Conservation (phyloP, 2,888 invertebrate genomes). For the Stenichneumon culpator region DNA sequence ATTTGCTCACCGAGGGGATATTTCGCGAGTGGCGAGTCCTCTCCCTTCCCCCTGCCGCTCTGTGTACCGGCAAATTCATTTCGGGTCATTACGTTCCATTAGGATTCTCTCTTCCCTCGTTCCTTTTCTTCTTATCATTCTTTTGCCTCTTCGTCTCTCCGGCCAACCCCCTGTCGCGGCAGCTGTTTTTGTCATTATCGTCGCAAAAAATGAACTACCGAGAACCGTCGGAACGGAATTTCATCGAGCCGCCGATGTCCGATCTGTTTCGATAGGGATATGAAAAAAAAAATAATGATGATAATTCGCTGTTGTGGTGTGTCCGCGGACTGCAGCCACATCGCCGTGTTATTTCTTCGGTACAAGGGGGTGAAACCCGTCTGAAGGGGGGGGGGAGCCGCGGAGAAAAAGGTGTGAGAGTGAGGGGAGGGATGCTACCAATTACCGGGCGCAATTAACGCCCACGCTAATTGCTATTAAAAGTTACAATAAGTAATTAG, state of each 20-base stretch:
- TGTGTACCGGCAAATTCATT: constrained; percentile 59
- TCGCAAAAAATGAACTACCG: background rate
- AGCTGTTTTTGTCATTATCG: constrained; percentile 20
- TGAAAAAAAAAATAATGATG: background rate
- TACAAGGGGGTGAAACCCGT: constrained; percentile 60
- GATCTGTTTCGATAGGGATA: background rate
- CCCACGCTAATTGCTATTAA: constrained; percentile 77
- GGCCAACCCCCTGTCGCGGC: background rate
- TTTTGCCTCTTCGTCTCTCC: constrained; percentile 1
- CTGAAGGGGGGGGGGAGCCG: constrained; percentile 29
- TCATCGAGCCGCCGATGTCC: background rate
- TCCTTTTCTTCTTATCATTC: constrained; percentile 18
- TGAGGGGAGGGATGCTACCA: constrained; percentile 72
- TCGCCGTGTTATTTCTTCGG: constrained; percentile 54
- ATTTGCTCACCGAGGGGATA: constrained; percentile 63
- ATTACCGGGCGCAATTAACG: constrained; percentile 81
- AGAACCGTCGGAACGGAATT: constrained; percentile 9
- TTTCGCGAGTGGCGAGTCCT: constrained; percentile 38
- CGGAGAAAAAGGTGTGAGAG: constrained; percentile 48
- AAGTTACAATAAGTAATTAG: constrained; percentile 83
- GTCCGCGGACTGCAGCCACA: constrained; percentile 45
- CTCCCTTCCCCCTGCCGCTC: constrained; percentile 13
- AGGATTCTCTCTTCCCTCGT: constrained; percentile 31
- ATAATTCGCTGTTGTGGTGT: constrained; percentile 9
- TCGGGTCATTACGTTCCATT: constrained; percentile 64